Conservation (phyloP, 1,140 invertebrate species). For the Caerostris darwini region DNA sequence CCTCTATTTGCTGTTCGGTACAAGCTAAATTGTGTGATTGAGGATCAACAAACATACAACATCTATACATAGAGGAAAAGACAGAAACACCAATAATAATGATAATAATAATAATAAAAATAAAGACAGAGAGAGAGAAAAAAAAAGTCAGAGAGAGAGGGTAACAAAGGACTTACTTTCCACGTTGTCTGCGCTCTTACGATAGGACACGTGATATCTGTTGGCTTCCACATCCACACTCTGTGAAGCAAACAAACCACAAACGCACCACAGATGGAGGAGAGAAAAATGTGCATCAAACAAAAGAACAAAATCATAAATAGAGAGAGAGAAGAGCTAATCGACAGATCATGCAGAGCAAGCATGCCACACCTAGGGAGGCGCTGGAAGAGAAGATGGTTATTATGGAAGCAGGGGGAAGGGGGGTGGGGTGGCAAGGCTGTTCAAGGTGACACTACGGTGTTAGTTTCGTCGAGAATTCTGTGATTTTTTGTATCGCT, state of each 20-base stretch:
- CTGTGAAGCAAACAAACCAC: conserved; percentile 73
- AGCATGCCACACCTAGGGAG: background rate
- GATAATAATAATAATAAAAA: no score
- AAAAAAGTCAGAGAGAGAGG: background rate
- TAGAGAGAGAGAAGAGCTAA: background rate
- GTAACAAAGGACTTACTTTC: conserved; percentile 71
- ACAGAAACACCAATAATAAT: no score
- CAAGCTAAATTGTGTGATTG: no score
- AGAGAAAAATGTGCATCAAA: conserved; percentile 48
- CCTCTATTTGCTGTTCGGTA: no score
- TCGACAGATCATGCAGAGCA: background rate
- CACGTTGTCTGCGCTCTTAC: conserved; percentile 69
- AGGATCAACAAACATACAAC: no score
- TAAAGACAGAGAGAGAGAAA: background rate
- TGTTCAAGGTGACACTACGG: no score
- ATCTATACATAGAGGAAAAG: no score
- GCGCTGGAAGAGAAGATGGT: no score
- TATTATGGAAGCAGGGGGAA: no score
- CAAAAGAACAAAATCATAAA: conserved; percentile 7
- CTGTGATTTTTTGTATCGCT: no score
- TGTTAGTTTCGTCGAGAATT: no score
- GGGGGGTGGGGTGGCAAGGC: no score
- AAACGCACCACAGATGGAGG: conserved; percentile 44
- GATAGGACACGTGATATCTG: conserved; percentile 74
- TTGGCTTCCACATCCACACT: conserved; percentile 77